Conservation (phyloP, 2,113 vertebrate species). For the Apodemus sylvaticus region DNA sequence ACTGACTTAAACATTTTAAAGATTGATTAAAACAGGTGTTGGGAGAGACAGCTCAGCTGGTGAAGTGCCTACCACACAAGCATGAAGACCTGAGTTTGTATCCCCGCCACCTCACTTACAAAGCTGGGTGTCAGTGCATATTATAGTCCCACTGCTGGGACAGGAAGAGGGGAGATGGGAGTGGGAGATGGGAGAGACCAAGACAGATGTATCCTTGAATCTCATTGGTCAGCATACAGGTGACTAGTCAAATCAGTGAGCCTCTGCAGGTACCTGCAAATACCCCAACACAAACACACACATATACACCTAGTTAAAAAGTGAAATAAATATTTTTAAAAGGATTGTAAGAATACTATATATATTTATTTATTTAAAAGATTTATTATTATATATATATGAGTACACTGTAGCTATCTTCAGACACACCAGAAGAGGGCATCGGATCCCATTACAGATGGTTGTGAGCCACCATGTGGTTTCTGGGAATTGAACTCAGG, state of each 20-base stretch:
- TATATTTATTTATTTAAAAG: no score
- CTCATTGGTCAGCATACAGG: neutral
- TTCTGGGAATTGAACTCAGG: no score
- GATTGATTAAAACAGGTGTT: neutral
- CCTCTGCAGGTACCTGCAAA: neutral
- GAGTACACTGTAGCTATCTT: no score
- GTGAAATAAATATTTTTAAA: neutral
- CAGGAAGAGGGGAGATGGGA: neutral
- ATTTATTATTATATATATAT: no score
- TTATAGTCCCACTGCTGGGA: neutral
- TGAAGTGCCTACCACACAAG: neutral
- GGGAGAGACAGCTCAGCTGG: neutral
- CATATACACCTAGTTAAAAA: neutral
- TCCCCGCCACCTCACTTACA: neutral
- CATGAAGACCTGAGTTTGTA: neutral
- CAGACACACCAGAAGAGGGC: no score
- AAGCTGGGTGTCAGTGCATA: neutral
- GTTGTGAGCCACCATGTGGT: no score
- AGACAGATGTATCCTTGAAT: neutral
- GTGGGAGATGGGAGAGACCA: neutral
- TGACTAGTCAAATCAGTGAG: neutral
- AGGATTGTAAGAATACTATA: no score
- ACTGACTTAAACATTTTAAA: neutral
- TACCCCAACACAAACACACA: neutral
- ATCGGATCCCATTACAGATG: no score